Evolutionary conservation across 35 echinoderm and acorn worm genomes (phyloP), one percentile per base, ranked within the genome.

Genomic region (Nesometra sesokonis): DNA sequence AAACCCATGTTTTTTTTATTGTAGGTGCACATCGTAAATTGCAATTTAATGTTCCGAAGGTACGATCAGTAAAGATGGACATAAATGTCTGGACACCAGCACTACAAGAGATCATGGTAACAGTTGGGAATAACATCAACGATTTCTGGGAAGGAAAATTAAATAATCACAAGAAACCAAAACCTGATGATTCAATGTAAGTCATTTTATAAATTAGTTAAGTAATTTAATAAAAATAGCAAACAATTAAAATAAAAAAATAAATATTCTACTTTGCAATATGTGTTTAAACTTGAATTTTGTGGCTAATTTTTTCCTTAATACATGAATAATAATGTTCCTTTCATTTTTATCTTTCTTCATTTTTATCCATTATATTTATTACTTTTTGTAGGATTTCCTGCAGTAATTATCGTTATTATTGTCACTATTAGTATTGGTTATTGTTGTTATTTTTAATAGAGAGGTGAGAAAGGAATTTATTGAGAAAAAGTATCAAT

Each of bases 21-120:
- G 5, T 17, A 83, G 81, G 81, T 3, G n/a, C 34, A 17, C 81
- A 83, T 38, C 81, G 81, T 83, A 38, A 38, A 37, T 83, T 83
- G 37, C 34, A 38, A 37, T 35, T 83, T 9, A 38, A 83, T 23
- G 37, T 83, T 0, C 34, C 80, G 0, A 81, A 81, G 33, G 80
- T 81, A 0, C 2, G 35, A 29, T 83, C 81, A 30, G 34, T 83
- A 2, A 34, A 38, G 11, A 83, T 83, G 81, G 81, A 83, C 37
- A 83, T 37, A 8, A 30, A 37, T 13, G 17, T 38, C 8, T 39
- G n/a, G 81, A 83, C 81, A 39, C 78, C 78, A 32, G 34, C 31
- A 13, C 34, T 83, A 29, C 81, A 83, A 83, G 34, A 83, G 81
- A 38, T 83, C 2, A 83, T 67, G 52, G 21, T 67, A 13, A 19